Evolutionary conservation across 1,140 invertebrate genomes (phyloP).

Genomic region (Ceratina japonica): DNA sequence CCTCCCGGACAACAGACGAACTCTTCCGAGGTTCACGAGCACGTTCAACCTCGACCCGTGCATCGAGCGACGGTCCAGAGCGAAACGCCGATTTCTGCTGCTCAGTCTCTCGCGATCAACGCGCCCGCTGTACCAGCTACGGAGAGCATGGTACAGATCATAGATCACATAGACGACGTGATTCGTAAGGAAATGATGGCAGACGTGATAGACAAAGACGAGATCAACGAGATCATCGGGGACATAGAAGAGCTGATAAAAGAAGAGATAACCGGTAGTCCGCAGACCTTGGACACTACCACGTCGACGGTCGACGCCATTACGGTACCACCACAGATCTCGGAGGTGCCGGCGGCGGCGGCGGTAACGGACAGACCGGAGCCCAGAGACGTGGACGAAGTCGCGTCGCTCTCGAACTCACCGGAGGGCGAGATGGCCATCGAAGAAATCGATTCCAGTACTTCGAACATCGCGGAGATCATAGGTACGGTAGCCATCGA

Average conservation of each 20-base stretch:
- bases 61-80: constrained; percentile 45
- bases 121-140: constrained; percentile 64
- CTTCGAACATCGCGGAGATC: constrained; percentile 76
- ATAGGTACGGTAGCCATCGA: constrained; percentile 74
- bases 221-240: constrained; percentile 78
- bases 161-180: constrained; percentile 76
- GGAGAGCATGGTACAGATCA: constrained; percentile 75
- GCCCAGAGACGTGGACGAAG: constrained; percentile 62
- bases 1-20: constrained; percentile 42
- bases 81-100: constrained; percentile 23
- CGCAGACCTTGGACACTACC: constrained; percentile 60
- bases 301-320: constrained; percentile 55
- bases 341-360: constrained; percentile 48
- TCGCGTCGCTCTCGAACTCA: constrained; percentile 67
- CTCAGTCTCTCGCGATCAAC: constrained; percentile 27
- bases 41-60: constrained; percentile 42
- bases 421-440: constrained; percentile 73
- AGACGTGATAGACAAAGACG: constrained; percentile 77
- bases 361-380: constrained; percentile 58
- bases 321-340: constrained; percentile 51
- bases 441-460: constrained; percentile 76
- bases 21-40: constrained; percentile 23
- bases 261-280: constrained; percentile 75
- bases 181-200: constrained; percentile 76
- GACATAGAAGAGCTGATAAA: constrained; percentile 79